Base-by-base conservation (phyloP, 1,140 invertebrate species). In the Nephotettix cincticeps region DNA sequence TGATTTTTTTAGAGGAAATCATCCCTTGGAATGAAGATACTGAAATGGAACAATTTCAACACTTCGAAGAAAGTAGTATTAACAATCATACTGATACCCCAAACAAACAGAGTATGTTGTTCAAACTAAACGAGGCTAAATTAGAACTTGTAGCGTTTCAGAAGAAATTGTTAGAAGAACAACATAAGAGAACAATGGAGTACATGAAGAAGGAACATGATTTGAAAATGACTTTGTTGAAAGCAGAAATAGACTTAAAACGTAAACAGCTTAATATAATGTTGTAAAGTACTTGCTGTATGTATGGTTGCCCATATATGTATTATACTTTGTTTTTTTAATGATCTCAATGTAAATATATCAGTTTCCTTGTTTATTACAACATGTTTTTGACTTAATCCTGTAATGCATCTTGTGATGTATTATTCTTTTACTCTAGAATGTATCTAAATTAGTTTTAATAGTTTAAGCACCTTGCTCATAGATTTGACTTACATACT, bases 301-400 rank as follows among this genome's bases (percentile, higher is more conserved):
- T 6, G 32, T 14, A 4, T 14, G 32, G 32, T 36, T 36, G 32
- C 14, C 14, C 14, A 4, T 36, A 36, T 14, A 4, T 36, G 14
- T 14, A 36, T 36, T 36, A 36, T 36, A 14, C 32, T 14, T 14
- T 36, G 4, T 14, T 14, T 14, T 51, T 19, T 11, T 51, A 17
- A 6, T 61, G 56, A 61, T 61, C 56, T 61, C 56, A 61, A 14
- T 61, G 56, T 61, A 61, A 27, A 61, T 61, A 61, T 14, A 61
- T 61, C n/a, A 9, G 47, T 51, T 51, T 51, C 6, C 21, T 51
- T 23, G 6, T 19, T 51, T 43, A 43, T 43, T 9, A n/a, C n/a
- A n/a, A n/a, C 40, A 11, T 9, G 40, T 43, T 43, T 9, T 43
- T 9, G 40, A 43, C 9, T 43, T n/a, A n/a, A n/a, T n/a, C n/a